Evolutionary conservation across 2,888 invertebrate genomes (phyloP).

Genomic region (Rhyacophila evoluta): DNA sequence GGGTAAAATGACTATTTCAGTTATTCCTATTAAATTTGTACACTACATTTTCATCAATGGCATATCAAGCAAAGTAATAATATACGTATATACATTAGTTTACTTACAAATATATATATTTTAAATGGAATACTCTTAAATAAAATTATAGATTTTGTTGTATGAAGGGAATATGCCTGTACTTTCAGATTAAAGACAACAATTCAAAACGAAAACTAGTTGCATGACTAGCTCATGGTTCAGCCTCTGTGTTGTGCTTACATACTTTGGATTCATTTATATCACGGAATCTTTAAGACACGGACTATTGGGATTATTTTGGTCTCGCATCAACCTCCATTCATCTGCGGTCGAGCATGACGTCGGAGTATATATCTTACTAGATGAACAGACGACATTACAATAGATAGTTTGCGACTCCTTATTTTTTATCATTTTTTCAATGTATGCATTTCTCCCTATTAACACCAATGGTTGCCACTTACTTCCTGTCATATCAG

Average conservation of each 20-base stretch:
- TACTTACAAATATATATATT: neutral
- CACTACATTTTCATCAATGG: conserved; percentile 34
- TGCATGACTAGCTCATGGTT: neutral
- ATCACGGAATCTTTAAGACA: neutral
- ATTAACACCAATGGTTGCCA: conserved; percentile 70
- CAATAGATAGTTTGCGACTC: conserved; percentile 55
- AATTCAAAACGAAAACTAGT: neutral
- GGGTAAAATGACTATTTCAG: conserved; percentile 48
- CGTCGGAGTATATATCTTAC: neutral
- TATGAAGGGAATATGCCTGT: neutral
- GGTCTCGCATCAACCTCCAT: neutral
- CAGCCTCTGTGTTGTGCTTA: neutral
- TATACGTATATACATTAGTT: neutral
- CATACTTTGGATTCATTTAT: neutral
- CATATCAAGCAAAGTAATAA: conserved; percentile 27
- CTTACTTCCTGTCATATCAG: conserved; percentile 67
- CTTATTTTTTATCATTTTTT: conserved; percentile 65
- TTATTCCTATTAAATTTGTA: conserved; percentile 35
- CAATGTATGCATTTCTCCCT: conserved; percentile 65
- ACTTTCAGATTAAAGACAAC: neutral
- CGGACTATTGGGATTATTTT: neutral
- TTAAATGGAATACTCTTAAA: neutral
- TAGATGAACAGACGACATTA: neutral
- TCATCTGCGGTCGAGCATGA: neutral
- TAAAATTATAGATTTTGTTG: neutral